Evolutionary conservation across 2,113 vertebrate species (phyloP).

Genomic region (Sterrhoptilus dennistouni): DNA sequence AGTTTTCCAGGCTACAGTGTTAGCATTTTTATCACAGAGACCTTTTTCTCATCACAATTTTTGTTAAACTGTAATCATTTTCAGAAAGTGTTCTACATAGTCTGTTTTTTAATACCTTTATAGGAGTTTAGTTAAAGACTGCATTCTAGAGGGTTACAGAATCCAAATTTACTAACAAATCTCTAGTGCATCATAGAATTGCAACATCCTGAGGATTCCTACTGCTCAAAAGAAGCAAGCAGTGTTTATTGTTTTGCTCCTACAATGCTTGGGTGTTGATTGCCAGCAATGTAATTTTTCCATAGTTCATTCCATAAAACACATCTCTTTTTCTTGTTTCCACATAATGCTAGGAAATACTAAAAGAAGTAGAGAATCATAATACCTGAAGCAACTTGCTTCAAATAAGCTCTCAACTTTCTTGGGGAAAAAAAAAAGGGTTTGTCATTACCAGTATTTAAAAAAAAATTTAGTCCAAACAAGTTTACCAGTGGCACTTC

Average conservation of each 20-base stretch:
- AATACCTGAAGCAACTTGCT: background rate
- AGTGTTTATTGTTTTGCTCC: background rate
- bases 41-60: background rate
- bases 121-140: background rate
- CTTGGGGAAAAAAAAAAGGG: accelerated
- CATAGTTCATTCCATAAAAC: background rate
- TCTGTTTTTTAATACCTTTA: background rate
- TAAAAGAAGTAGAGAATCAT: background rate
- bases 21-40: background rate
- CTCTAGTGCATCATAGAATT: background rate
- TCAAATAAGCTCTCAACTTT: background rate
- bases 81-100: background rate
- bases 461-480: background rate
- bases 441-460: background rate
- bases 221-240: background rate
- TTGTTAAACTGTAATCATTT: background rate
- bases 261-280: background rate
- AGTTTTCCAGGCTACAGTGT: background rate
- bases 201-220: background rate
- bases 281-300: background rate
- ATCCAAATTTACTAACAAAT: background rate
- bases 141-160: background rate
- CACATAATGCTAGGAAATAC: background rate
- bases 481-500: background rate
- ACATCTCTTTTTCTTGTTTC: background rate